A percentile compares a stretch with the other conserved stretches of the same genome.
Evolutionary conservation across 2,113 vertebrate species (phyloP).

Genomic region (Uria lomvia): DNA sequence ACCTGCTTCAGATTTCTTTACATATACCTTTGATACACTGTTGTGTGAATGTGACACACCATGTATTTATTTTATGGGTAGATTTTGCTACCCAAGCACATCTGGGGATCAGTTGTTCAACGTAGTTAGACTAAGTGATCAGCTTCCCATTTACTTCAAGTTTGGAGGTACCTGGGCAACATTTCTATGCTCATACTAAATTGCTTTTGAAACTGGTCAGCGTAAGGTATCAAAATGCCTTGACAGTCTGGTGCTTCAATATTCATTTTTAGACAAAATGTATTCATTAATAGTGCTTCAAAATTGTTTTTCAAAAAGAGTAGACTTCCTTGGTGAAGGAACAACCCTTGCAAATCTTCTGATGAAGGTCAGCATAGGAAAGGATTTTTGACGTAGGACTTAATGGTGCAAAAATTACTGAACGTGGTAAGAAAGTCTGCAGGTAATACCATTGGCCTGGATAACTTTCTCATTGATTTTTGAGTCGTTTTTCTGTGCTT

Average conservation of each 20-base stretch:
- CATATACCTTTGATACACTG: neutral
- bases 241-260: neutral
- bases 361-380: neutral
- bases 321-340: neutral
- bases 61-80: neutral
- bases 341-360: neutral
- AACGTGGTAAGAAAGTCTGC: neutral
- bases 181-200: neutral
- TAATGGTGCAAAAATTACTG: neutral
- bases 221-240: neutral
- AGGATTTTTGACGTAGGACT: neutral
- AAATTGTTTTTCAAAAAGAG: neutral
- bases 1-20: neutral
- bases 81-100: neutral
- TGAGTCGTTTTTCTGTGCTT: neutral
- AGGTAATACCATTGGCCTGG: neutral
- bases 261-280: neutral
- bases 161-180: neutral
- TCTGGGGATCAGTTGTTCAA: neutral
- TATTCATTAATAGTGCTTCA: neutral
- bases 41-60: neutral
- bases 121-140: neutral
- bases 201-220: neutral
- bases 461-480: constrained; percentile 8
- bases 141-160: neutral